Conservation (phyloP, 2,113 vertebrate genomes). For the Pterophyllum scalare region DNA sequence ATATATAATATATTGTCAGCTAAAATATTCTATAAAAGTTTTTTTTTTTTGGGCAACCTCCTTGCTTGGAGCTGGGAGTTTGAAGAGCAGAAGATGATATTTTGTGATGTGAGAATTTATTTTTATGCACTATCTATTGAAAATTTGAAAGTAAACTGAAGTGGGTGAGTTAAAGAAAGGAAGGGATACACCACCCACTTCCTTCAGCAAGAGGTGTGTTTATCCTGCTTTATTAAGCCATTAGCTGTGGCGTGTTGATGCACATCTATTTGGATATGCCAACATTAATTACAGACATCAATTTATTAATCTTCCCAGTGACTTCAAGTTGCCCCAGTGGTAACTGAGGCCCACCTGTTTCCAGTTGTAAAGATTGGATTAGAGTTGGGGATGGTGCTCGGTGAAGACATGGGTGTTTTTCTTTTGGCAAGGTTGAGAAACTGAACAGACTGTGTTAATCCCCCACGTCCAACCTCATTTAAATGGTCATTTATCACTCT, state of each 20-base stretch:
- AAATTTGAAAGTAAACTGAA: neutral
- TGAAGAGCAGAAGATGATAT: conserved; percentile 1
- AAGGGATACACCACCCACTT: neutral
- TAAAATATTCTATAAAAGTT: conserved; percentile 35
- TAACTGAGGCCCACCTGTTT: conserved; percentile 66
- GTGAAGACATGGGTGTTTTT: conserved; percentile 38
- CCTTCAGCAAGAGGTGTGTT: neutral
- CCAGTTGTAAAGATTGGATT: conserved; percentile 51
- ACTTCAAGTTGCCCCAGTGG: conserved; percentile 27
- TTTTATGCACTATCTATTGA: neutral
- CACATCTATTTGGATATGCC: conserved; percentile 45
- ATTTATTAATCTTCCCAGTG: conserved; percentile 62
- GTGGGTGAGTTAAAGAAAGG: neutral
- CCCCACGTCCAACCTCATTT: conserved; percentile 48
- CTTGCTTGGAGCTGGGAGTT: neutral
- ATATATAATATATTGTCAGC: conserved; percentile 31
- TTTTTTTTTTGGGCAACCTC: neutral
- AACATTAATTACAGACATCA: conserved; percentile 62
- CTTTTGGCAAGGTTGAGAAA: conserved; percentile 57
- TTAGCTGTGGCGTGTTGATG: conserved; percentile 18
- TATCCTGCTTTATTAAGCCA: conserved; percentile 15
- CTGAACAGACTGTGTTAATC: conserved; percentile 70
- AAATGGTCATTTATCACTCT: conserved; percentile 60
- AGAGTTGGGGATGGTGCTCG: conserved; percentile 21
- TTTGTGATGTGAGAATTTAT: neutral